Evolutionary conservation across 2,113 vertebrate genomes (phyloP).

Genomic region (Oreochromis aureus): DNA sequence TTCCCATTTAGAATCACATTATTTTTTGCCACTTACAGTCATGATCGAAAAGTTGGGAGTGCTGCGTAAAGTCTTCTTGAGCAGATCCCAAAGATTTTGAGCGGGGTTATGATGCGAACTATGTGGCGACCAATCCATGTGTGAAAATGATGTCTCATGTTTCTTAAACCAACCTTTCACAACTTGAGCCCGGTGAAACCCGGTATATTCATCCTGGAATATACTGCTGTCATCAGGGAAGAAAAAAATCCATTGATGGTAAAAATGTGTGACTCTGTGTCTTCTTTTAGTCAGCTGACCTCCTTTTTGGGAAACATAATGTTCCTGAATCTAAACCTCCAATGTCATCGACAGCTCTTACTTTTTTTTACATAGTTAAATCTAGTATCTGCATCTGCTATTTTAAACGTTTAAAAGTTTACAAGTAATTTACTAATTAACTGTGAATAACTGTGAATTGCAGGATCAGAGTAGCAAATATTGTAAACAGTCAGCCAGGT

Average conservation of each 20-base stretch:
- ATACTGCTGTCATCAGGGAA: not conserved
- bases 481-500: not conserved
- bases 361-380: not conserved
- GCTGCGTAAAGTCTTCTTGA: not conserved
- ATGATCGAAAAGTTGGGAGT: not conserved
- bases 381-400: not conserved
- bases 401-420: not conserved
- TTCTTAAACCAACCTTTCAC: not conserved
- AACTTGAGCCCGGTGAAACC: not conserved
- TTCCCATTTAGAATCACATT: not conserved
- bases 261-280: not conserved
- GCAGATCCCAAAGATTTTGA: not conserved
- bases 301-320: not conserved
- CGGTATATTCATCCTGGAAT: not conserved
- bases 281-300: not conserved
- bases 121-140: fast-evolving
- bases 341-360: not conserved
- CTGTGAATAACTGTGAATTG: not conserved
- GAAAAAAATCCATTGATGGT: not conserved
- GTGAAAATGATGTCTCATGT: not conserved
- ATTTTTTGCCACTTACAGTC: not conserved
- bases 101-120: not conserved
- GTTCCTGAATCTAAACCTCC: not conserved
- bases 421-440: not conserved
- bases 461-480: not conserved